Conservation (phyloP, 2,888 invertebrate species). For the Latrodectus hesperus region DNA sequence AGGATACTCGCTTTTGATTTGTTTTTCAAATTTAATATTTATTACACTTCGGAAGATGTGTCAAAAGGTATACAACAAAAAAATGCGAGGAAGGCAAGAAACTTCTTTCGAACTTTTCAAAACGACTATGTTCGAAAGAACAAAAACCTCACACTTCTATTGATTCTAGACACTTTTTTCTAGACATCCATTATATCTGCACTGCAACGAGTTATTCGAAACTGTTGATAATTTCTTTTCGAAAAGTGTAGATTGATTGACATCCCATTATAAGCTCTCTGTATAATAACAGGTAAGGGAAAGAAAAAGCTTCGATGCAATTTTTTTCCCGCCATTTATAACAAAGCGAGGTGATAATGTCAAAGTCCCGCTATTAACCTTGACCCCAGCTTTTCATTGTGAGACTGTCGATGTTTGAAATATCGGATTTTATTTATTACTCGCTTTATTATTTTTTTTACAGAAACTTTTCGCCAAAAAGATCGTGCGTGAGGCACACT, state of each 20-base stretch:
- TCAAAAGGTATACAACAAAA: too few species aligned
- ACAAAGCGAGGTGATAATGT: conserved; percentile 40
- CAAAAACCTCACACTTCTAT: too few species aligned
- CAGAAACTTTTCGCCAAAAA: conserved; percentile 41
- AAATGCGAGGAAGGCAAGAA: too few species aligned
- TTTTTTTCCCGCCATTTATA: conserved; percentile 19
- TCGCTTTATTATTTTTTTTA: conserved; percentile 10
- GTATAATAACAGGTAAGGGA: conserved; percentile 20
- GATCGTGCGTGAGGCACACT: conserved; percentile 30
- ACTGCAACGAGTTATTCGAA: conserved; percentile 13
- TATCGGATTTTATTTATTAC: conserved; percentile 35
- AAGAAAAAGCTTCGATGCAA: not conserved
- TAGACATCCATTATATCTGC: conserved; percentile 28
- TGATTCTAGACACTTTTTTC: not conserved
- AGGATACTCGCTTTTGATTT: too few species aligned
- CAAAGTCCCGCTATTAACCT: conserved; percentile 64
- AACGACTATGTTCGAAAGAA: too few species aligned
- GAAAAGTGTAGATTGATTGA: conserved; percentile 49
- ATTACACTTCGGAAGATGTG: too few species aligned
- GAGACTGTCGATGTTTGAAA: conserved; percentile 41
- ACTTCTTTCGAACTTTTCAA: too few species aligned
- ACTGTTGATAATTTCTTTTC: not conserved
- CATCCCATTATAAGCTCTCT: conserved; percentile 44
- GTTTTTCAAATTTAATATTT: too few species aligned
- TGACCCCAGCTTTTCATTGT: conserved; percentile 60